Evolutionary conservation across 1,140 invertebrate species (phyloP).

Genomic region (Sinella curviseta): DNA sequence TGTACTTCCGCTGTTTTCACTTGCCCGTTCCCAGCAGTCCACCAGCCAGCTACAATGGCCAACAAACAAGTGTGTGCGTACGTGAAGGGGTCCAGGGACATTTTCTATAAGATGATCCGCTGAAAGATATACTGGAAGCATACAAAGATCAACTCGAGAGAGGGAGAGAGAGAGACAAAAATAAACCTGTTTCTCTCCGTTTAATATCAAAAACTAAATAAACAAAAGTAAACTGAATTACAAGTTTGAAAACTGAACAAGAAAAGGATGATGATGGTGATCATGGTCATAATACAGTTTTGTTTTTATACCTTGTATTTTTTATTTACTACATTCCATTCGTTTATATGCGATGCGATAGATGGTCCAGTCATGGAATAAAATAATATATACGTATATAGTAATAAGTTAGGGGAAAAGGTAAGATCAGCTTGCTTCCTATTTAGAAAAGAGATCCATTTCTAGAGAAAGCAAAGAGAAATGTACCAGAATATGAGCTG

Average conservation of each 20-base stretch:
- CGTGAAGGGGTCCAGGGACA: conserved; percentile 16
- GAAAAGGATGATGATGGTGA: not conserved
- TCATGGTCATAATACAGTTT: not conserved
- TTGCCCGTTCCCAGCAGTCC: not conserved
- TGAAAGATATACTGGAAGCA: not conserved
- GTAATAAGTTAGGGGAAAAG: not conserved
- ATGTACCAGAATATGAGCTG: not conserved
- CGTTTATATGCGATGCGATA: not conserved
- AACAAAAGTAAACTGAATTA: conserved; percentile 27
- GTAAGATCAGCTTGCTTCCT: not conserved
- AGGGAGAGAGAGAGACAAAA: not conserved
- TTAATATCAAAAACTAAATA: conserved; percentile 20
- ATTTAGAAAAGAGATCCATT: not conserved
- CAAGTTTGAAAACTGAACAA: not conserved
- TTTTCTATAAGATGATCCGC: not conserved
- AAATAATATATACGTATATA: not conserved
- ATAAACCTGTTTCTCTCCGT: not conserved
- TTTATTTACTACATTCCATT: not conserved
- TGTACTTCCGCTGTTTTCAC: not conserved
- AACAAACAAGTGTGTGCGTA: not conserved
- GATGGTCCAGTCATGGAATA: not conserved
- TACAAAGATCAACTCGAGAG: no score
- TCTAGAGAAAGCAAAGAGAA: not conserved
- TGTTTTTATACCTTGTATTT: not conserved
- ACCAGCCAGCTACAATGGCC: not conserved